Percentiles rank a stretch among this genome's conserved stretches.
phyloP scores from a whole-genome alignment of 2,113 vertebrate genomes.

The Hucho hucho region DNA sequence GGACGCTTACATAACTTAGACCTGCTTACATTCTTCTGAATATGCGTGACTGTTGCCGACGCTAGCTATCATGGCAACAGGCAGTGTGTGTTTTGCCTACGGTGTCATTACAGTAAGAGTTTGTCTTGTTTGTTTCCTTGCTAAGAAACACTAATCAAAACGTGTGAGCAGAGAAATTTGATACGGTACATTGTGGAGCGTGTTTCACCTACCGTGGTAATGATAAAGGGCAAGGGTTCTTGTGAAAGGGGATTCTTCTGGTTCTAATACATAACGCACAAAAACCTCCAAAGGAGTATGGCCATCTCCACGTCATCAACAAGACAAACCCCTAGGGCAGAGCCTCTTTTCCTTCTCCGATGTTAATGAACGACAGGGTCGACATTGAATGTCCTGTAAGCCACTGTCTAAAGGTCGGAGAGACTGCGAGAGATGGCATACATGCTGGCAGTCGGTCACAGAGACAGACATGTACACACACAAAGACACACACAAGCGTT shows the following conservation, averaged over 20 bases:
- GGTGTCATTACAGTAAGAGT: background rate
- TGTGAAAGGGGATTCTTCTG: too few relatives aligned
- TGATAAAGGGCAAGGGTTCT: too few relatives aligned
- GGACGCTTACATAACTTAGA: conserved; percentile 29
- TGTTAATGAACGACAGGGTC: too few relatives aligned
- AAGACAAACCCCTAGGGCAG: background rate
- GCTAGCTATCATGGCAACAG: background rate
- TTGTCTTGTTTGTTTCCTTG: too few relatives aligned
- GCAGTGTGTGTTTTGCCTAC: conserved; percentile 12
- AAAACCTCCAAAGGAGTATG: background rate
- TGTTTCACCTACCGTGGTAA: too few relatives aligned
- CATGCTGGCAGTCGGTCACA: background rate
- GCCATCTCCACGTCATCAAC: background rate
- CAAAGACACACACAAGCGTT: background rate
- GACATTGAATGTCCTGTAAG: too few relatives aligned
- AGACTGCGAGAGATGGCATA: background rate
- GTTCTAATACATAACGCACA: too few relatives aligned
- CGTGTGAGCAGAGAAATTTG: too few relatives aligned
- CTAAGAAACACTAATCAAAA: too few relatives aligned
- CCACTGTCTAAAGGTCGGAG: too few relatives aligned
- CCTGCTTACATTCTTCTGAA: conserved; percentile 8
- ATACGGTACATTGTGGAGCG: too few relatives aligned
- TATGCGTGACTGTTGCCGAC: conserved; percentile 18
- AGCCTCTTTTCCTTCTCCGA: background rate
- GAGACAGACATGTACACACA: background rate